Evolutionary conservation across 1,140 invertebrate species (phyloP), one percentile per base, ranked within the genome.

Genomic region (Drosophila biarmipes): DNA sequence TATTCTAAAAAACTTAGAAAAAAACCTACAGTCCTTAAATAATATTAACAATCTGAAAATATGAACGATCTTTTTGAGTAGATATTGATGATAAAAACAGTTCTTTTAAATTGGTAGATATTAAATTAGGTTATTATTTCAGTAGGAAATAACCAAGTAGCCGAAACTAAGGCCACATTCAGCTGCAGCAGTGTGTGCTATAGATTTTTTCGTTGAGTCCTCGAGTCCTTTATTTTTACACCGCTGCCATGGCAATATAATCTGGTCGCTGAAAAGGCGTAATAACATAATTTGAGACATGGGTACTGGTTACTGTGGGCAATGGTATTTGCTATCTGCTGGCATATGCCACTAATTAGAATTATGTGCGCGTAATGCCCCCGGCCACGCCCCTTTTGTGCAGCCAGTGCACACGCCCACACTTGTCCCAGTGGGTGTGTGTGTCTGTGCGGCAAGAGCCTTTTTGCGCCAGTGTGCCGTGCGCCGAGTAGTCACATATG

Each of bases 321-420:
- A 34, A 24, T 48, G 58, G 29, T 31, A 64, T 64, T 24, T 54
- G 49, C 42, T 71, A 55, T 71, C 67, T 55, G 64, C 40, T 17
- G 67, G 66, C 82, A 85, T 77, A 87, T 87, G 82, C 73, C 80
- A 86, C 80, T 85, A 85, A 85, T 85, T 85, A 85, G 78, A 85
- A 85, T 85, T 86, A 81, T 80, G 62, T 62, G 55, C 61, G 54
- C 78, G 58, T 80, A 77, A 80, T 81, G 54, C 52, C 42, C 43
- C 24, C 43, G 46, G 66, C 73, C 55, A 53, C 54, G 49, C 67
- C 61, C 15, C 12, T 49, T 31, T 59, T 11, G 49, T 55, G 63
- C 52, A 64, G n/a, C 54, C 19, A 29, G 35, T 19, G 35, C 10
- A 43, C 42, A n/a, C 62, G 46, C 31, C 37, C 51, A 38, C 51